Base-by-base conservation (phyloP, 2,797 vertebrate species). In the Amazonetta brasiliensis region DNA sequence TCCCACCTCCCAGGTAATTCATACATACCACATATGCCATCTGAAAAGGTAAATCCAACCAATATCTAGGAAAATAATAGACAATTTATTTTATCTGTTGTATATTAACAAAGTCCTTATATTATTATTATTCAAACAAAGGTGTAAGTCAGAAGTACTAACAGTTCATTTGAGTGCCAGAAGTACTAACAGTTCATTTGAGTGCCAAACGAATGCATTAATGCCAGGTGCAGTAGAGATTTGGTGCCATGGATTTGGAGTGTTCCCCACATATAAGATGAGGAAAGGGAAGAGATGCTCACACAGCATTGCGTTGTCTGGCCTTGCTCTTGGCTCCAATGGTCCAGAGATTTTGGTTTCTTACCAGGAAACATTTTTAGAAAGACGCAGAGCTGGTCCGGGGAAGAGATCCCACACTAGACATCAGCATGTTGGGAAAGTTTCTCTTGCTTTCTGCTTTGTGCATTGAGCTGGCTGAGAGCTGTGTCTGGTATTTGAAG, bases 141-240 rank as follows among this genome's bases (percentile, higher is more conserved):
- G 52, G 63, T 17, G 6, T 2, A 1, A 18, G 7, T 28, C 28
- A 52, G 62, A 66, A 76, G 25, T 25, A 10, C 35, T 0, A 64
- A 21, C 9, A 33, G 33, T 56, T 83, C n/a, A 12, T n/a, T 8
- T 18, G 26, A 39, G 44, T 10, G 28, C 5, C 21, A 58, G 62
- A 66, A 76, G 25, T 25, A 9, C 35, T 0, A 64, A 21, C 9
- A n/a, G 33, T 56, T 83, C n/a, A 12, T n/a, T 7, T 18, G 26
- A 35, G 44, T 10, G 28, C 6, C 22, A 58, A 75, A 30, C 0
- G 0, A n/a, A 2, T 21, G 37, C 8, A 1, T 12, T 19, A 68
- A 25, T 33, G 20, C 28, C 80, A 84, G 28, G 33, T 13, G 12
- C 9, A 31, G 54, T 20, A 56, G 16, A 23, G 43, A 12, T 1